Percentiles rank a stretch among this genome's conserved stretches.
Evolutionary conservation across 1,140 invertebrate genomes (phyloP).

Genomic region (Oedothorax gibbosus): DNA sequence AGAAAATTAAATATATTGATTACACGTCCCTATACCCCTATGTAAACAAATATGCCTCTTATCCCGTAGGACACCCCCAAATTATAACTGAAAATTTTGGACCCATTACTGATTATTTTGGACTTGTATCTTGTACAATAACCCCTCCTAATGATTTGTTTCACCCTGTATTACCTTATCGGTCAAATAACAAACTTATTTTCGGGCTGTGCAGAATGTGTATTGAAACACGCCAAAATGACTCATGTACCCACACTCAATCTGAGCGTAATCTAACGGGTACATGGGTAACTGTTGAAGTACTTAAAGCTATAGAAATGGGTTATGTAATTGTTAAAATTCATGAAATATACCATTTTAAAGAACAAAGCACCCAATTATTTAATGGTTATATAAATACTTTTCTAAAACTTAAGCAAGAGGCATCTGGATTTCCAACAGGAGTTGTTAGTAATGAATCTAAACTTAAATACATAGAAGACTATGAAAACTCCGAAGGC

Average conservation of each 20-base stretch:
- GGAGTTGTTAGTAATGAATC: no score
- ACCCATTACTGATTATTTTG: not conserved
- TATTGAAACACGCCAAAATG: not conserved
- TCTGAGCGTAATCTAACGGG: not conserved
- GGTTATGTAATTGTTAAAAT: no score
- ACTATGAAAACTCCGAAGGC: no score
- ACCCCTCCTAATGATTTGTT: not conserved
- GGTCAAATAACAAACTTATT: not conserved
- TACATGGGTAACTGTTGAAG: slow-evolving; percentile 1
- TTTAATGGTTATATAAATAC: no score
- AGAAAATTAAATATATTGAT: slow-evolving; percentile 17
- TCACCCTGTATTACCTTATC: not conserved
- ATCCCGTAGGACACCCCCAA: not conserved
- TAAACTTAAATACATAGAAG: no score
- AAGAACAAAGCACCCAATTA: no score
- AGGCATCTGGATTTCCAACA: no score
- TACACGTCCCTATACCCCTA: not conserved
- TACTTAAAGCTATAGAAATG: no score
- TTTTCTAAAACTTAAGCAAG: no score
- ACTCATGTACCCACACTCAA: not conserved
- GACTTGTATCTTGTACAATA: not conserved
- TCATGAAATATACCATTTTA: no score
- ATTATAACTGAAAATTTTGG: not conserved
- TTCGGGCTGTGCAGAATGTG: not conserved
- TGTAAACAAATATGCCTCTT: slow-evolving; percentile 5